These are phyloP conservation scores for Hormiphora californensis DNA, from an alignment of 37 sponge, comb jelly and placozoan genomes.

Conservation along the genomic window DNA sequence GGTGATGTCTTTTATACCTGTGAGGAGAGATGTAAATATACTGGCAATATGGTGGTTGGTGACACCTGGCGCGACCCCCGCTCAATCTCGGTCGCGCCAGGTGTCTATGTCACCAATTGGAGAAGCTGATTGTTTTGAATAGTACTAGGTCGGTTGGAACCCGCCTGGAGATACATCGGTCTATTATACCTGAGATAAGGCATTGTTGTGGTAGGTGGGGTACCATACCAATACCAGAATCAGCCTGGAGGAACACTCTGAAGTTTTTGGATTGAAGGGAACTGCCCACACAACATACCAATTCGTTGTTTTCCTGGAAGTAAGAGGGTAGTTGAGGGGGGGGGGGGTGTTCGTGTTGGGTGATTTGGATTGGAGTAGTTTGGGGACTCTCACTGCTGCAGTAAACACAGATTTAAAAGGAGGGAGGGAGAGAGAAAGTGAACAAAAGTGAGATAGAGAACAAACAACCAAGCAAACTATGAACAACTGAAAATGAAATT, in stretches of 20 bases:
- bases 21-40: background rate
- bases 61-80: background rate
- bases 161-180: background rate
- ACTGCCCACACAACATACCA: conserved; percentile 79
- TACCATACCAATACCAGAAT: conserved; percentile 67
- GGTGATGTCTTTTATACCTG: conserved; percentile 39
- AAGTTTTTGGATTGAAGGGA: conserved; percentile 71
- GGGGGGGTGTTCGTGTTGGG: no score
- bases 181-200: conserved; percentile 31
- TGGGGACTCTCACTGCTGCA: no score
- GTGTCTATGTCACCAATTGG: no score
- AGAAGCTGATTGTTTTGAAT: no score
- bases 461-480: background rate
- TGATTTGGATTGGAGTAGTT: no score
- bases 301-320: conserved; percentile 83
- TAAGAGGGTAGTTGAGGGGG: no score
- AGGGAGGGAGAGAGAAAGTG: no score
- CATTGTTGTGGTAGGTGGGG: conserved; percentile 56
- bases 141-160: no score
- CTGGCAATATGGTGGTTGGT: background rate
- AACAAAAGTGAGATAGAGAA: background rate
- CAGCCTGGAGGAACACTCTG: conserved; percentile 68
- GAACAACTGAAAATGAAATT: background rate
- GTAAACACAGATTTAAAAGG: no score
- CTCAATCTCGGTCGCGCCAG: no score